These are phyloP conservation scores for Achlya flavicornis DNA, from an alignment of 2,888 invertebrate species.

Conservation along the genomic window DNA sequence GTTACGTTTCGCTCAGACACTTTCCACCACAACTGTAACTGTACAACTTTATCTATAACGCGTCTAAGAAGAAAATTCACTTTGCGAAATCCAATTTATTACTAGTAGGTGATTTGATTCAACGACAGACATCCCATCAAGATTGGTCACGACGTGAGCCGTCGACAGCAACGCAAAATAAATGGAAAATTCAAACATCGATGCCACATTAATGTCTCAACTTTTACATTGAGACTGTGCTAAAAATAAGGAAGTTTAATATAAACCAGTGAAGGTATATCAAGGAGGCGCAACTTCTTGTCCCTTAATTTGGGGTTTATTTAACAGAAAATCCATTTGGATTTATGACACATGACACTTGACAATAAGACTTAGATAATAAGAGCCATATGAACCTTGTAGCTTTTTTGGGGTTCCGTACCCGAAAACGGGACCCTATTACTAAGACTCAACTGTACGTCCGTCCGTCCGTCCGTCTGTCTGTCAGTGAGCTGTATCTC, in stretches of 20 bases:
- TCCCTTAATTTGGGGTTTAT: too few relatives aligned
- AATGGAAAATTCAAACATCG: not conserved
- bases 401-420: too few relatives aligned
- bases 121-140: conserved; percentile 12
- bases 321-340: not conserved
- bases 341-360: too few relatives aligned
- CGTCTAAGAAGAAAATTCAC: conserved; percentile 15
- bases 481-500: too few relatives aligned
- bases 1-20: not conserved
- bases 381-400: too few relatives aligned
- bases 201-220: conserved; percentile 1
- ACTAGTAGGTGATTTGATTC: conserved; percentile 17
- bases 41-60: not conserved
- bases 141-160: conserved; percentile 8
- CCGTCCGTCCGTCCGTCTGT: too few relatives aligned
- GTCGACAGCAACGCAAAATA: conserved; percentile 1
- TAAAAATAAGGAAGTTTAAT: not conserved
- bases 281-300: not conserved
- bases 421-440: too few relatives aligned
- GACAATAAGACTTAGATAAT: too few relatives aligned
- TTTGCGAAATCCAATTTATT: conserved; percentile 18
- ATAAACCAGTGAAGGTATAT: not conserved
- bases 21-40: conserved; percentile 6
- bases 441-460: too few relatives aligned
- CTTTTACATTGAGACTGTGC: conserved; percentile 1